Evolutionary conservation across 2,113 vertebrate genomes (phyloP).

Genomic region (Candoia aspera): DNA sequence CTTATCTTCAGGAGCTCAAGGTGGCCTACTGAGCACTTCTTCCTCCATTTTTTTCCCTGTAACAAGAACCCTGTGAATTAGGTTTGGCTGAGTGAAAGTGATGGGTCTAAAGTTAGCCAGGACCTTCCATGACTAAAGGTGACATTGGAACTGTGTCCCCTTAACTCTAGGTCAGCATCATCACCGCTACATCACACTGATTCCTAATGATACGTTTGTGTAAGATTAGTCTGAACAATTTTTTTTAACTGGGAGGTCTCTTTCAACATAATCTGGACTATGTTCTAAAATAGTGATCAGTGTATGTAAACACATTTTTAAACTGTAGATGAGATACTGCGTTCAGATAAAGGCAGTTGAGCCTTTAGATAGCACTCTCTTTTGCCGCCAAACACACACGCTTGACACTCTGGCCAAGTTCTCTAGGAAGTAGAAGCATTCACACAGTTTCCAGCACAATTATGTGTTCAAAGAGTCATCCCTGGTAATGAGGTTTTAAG

Average conservation of each 20-base stretch:
- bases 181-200: not conserved
- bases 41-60: not conserved
- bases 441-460: not conserved
- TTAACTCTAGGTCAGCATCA: not conserved
- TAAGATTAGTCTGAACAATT: not conserved
- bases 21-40: not conserved
- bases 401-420: not conserved
- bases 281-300: not conserved
- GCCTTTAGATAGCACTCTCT: not conserved
- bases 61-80: not conserved
- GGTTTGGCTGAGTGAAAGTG: not conserved
- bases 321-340: not conserved
- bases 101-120: not conserved
- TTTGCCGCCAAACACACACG: not conserved
- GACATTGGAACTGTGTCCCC: not conserved
- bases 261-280: not conserved
- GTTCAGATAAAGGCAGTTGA: too few relatives aligned
- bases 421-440: not conserved
- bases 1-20: not conserved
- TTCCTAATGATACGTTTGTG: not conserved
- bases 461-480: too few relatives aligned
- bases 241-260: not conserved
- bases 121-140: not conserved
- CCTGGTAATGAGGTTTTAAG: not conserved
- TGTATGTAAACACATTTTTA: too few relatives aligned